These are phyloP conservation scores for Turdus rufiventris DNA, from an alignment of 2,113 vertebrate genomes.

Conservation along the genomic window DNA sequence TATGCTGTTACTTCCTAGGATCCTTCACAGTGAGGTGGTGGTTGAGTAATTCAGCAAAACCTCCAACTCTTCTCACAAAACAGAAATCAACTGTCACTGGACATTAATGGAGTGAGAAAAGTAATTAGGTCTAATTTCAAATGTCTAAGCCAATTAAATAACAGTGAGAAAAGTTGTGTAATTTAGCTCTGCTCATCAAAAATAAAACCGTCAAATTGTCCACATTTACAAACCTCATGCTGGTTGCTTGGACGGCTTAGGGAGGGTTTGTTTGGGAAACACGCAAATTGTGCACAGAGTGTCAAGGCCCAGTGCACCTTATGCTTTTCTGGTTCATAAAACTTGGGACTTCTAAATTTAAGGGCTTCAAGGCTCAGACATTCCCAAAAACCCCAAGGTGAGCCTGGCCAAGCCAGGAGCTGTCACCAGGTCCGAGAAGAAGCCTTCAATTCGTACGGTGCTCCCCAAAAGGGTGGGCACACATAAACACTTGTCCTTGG, in stretches of 20 bases:
- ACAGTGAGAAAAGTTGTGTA: not conserved
- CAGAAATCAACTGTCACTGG: not conserved
- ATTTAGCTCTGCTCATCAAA: constrained; percentile 6
- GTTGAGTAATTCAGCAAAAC: not conserved
- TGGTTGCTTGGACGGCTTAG: not conserved
- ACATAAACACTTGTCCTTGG: not conserved
- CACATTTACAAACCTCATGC: not conserved
- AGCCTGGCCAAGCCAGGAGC: not conserved
- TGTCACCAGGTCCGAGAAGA: not conserved
- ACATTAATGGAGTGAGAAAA: constrained; percentile 15
- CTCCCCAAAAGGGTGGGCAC: not conserved
- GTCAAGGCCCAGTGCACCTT: not conserved
- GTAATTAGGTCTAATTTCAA: constrained; percentile 58
- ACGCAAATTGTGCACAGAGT: not conserved
- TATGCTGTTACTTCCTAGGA: not conserved
- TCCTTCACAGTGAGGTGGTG: not conserved
- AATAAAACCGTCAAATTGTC: not conserved
- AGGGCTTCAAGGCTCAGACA: not conserved
- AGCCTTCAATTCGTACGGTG: not conserved
- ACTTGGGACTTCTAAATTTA: not conserved
- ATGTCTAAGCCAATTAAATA: constrained; percentile 1
- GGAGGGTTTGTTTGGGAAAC: not conserved
- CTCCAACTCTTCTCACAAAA: not conserved
- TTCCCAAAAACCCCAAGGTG: not conserved
- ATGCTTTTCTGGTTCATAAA: not conserved